Conservation (phyloP, 2,888 invertebrate genomes). For the Volucella inanis region DNA sequence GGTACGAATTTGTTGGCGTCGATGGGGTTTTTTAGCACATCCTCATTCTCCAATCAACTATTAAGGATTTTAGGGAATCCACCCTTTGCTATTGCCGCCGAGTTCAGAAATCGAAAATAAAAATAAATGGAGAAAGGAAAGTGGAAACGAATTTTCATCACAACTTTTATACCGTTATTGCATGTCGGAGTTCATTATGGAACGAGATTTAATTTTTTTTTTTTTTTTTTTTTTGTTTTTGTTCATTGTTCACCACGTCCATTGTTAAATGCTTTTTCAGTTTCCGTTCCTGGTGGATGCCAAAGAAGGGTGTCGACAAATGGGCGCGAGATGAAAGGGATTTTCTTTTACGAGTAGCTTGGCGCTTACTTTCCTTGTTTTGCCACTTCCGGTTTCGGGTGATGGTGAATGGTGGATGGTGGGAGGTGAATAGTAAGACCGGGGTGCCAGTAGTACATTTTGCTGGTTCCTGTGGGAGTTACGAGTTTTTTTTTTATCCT, state of each 20-base stretch:
- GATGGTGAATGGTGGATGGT: slow-evolving; percentile 7
- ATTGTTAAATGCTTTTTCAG: slow-evolving; percentile 43
- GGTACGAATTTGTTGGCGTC: slow-evolving; percentile 2
- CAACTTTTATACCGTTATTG: slow-evolving; percentile 70
- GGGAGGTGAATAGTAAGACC: slow-evolving; percentile 13
- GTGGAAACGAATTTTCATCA: slow-evolving; percentile 40
- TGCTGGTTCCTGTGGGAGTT: slow-evolving; percentile 2
- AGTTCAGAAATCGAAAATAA: slow-evolving; percentile 9
- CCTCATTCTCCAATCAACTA: slow-evolving; percentile 9
- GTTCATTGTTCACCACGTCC: slow-evolving; percentile 27
- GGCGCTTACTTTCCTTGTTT: slow-evolving; percentile 42
- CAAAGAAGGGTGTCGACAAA: slow-evolving; percentile 51
- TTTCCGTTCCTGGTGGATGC: slow-evolving; percentile 36
- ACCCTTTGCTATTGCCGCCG: neutral
- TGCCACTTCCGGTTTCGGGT: slow-evolving; percentile 33
- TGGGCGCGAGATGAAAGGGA: slow-evolving; percentile 1
- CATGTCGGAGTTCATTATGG: slow-evolving; percentile 70
- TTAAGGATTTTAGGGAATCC: neutral
- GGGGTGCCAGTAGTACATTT: slow-evolving; percentile 34
- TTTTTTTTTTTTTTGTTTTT: too few relatives aligned
- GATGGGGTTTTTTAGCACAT: slow-evolving; percentile 17
- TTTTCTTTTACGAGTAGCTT: slow-evolving; percentile 13
- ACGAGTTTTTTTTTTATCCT: slow-evolving; percentile 11
- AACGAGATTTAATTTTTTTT: slow-evolving; percentile 4
- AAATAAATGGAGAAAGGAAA: neutral